phyloP scores from a whole-genome alignment of 1,140 invertebrate species.

The Drosophila sulfurigaster region DNA sequence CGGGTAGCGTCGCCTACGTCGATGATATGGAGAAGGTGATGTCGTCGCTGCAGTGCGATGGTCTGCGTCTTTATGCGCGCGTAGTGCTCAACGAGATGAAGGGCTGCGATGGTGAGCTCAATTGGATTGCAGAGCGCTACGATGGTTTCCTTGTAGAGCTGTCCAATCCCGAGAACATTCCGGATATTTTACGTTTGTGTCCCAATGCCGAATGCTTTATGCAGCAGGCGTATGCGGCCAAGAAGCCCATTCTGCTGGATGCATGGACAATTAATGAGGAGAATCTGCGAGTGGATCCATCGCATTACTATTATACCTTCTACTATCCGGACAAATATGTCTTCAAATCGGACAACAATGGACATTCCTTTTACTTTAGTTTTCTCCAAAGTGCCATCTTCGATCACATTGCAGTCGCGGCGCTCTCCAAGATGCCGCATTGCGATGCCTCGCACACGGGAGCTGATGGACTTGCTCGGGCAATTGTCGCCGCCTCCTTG shows the following conservation, averaged over 20 bases:
- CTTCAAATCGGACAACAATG: constrained; percentile 22
- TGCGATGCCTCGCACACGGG: constrained; percentile 75
- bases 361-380: constrained; percentile 45
- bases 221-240: constrained; percentile 50
- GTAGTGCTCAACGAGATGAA: constrained; percentile 68
- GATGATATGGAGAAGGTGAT: constrained; percentile 56
- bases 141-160: constrained; percentile 76
- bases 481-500: constrained; percentile 60
- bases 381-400: constrained; percentile 63
- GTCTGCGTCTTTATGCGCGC: constrained; percentile 65
- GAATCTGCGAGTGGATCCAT: constrained; percentile 59
- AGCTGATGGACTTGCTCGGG: constrained; percentile 64
- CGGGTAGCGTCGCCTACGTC: constrained; percentile 60
- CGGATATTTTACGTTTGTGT: constrained; percentile 65
- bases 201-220: constrained; percentile 64
- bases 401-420: constrained; percentile 47
- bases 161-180: constrained; percentile 3
- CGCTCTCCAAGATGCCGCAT: constrained; percentile 45
- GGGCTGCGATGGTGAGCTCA: constrained; percentile 59
- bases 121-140: constrained; percentile 69
- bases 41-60: constrained; percentile 52
- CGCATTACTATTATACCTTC: constrained; percentile 64
- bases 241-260: constrained; percentile 75
- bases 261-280: constrained; percentile 47
- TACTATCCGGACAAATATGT: constrained; percentile 78